Evolutionary conservation across 2,888 invertebrate genomes (phyloP).

Genomic region (Mimachlamys varia): DNA sequence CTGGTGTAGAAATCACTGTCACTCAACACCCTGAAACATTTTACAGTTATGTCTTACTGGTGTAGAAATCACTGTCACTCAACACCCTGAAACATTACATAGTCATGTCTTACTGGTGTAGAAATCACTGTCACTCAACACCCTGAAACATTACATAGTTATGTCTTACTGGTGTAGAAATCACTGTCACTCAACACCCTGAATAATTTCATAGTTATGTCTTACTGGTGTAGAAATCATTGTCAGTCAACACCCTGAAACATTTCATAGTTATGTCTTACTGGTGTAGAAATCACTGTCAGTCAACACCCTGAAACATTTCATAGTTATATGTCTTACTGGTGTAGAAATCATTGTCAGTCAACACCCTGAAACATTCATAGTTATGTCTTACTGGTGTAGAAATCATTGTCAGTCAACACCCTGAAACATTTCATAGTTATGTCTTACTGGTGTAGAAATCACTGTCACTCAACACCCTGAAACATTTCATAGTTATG

Average conservation of each 20-base stretch:
- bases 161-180: too few species aligned
- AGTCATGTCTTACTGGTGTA: too few species aligned
- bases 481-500: conserved; percentile 75
- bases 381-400: too few species aligned
- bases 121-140: conserved; percentile 83
- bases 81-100: conserved; percentile 85
- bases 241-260: conserved; percentile 86
- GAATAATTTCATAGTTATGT: conserved; percentile 46
- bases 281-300: too few species aligned
- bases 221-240: too few species aligned
- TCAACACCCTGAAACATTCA: conserved; percentile 85
- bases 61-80: conserved; percentile 74
- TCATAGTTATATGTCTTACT: background rate
- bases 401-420: conserved; percentile 81
- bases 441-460: too few species aligned
- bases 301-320: conserved; percentile 86
- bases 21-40: conserved; percentile 86
- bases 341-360: too few species aligned
- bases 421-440: conserved; percentile 83
- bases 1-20: too few species aligned
- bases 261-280: background rate
- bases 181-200: conserved; percentile 86
- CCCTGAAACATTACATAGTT: conserved; percentile 81
- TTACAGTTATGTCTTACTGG: background rate
- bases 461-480: conserved; percentile 85